A percentile compares a stretch with the other conserved stretches of the same genome.
Evolutionary conservation across 2,888 invertebrate species (phyloP).

Genomic region (Sphaeridia pumilis): DNA sequence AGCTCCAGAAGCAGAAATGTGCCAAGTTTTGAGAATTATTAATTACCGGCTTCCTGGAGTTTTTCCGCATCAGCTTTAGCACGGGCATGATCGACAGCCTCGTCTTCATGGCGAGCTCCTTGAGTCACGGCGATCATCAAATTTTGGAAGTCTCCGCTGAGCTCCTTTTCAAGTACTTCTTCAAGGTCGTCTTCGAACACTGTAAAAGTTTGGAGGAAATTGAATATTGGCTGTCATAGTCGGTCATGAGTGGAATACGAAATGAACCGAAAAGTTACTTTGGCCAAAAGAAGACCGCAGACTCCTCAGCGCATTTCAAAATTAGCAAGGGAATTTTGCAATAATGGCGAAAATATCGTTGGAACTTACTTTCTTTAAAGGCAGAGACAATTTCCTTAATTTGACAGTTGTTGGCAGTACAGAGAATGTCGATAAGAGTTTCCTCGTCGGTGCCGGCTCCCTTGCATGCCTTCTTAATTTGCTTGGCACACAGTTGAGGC

Average conservation of each 20-base stretch:
- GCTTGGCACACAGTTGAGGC: slow-evolving; percentile 42
- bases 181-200: slow-evolving; percentile 40
- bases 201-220: no score
- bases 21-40: no score
- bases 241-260: background rate
- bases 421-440: slow-evolving; percentile 42
- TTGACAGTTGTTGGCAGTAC: slow-evolving; percentile 41
- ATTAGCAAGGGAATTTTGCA: no score
- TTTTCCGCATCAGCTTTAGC: slow-evolving; percentile 32
- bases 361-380: slow-evolving; percentile 35
- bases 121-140: slow-evolving; percentile 41
- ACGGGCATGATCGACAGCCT: slow-evolving; percentile 21
- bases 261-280: no score
- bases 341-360: no score
- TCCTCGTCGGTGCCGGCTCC: slow-evolving; percentile 41
- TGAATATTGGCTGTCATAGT: no score
- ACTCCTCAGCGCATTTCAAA: no score
- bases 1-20: no score
- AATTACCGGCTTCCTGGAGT: slow-evolving; percentile 34
- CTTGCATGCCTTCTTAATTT: slow-evolving; percentile 42
- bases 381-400: slow-evolving; percentile 35
- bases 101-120: slow-evolving; percentile 33
- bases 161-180: slow-evolving; percentile 42
- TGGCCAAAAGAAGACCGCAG: no score
- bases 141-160: slow-evolving; percentile 44